Evolutionary conservation across 2,888 invertebrate genomes (phyloP), one percentile per base, ranked within the genome.

Genomic region (Mythimna loreyi): DNA sequence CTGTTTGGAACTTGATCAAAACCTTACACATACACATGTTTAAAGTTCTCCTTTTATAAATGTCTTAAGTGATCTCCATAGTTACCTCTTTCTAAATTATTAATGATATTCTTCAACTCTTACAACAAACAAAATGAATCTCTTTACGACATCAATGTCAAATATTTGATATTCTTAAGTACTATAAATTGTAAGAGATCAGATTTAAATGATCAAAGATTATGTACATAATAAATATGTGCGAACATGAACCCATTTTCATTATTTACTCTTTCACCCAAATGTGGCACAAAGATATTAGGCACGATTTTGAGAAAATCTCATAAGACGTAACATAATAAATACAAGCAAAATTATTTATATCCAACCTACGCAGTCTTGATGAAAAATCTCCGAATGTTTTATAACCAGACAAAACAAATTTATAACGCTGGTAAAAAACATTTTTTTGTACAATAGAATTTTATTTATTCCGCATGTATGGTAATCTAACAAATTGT

Each of bases 381-480:
- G 2, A 72, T 75, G 57, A 71, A 71, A 81, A 76, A 67, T 60
- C 43, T 66, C 69, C 21, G 55, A 67, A 61, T 64, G 60, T 72
- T 72, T 70, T 72, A 72, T 71, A 66, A 25, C 58, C 66, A 62
- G 71, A 45, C 25, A 28, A 70, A 59, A 71, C 59, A 62, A 40
- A 71, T 76, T 79, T 76, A 68, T 73, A 69, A 73, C 58, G 53
- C 58, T 64, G 60, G 57, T 47, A 57, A 64, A 60, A 69, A 67
- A 65, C 55, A 74, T 78, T 84, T 84, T 84, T 68, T 72, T 63
- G 56, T 65, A 70, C 66, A 80, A 74, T 66, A 60, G 63, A 64
- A 68, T 78, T 73, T 78, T 80, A 81, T 80, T 81, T 81, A 78
- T 71, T 67, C 25, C 53, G 11, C 59, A n/a, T 65, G 61, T 72